These are phyloP conservation scores for Frankliniella intonsa DNA, from an alignment of 2,888 invertebrate species.

Conservation along the genomic window DNA sequence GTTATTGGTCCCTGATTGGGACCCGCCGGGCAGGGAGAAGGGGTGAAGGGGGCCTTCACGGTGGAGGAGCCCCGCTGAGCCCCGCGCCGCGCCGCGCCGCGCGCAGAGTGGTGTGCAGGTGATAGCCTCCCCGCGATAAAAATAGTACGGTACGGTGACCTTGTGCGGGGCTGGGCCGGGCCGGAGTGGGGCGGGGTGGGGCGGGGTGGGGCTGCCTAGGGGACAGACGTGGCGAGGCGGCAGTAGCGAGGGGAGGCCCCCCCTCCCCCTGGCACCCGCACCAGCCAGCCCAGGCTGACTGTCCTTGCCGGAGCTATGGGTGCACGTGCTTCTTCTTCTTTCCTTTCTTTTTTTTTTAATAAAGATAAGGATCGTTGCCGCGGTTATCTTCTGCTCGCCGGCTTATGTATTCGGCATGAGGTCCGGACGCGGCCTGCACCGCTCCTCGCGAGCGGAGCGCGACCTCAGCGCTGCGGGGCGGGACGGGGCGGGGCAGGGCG, in stretches of 20 bases:
- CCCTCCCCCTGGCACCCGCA: not conserved
- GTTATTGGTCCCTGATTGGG: too few relatives aligned
- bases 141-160: slow-evolving; percentile 4
- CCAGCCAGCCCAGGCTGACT: not conserved
- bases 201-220: not conserved
- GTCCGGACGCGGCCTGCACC: not conserved
- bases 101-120: not conserved
- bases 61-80: too few relatives aligned
- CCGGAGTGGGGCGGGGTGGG: slow-evolving; percentile 4
- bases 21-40: too few relatives aligned
- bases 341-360: too few relatives aligned
- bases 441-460: not conserved
- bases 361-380: too few relatives aligned
- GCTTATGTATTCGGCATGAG: not conserved
- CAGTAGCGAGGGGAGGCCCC: not conserved
- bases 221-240: not conserved
- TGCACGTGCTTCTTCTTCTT: too few relatives aligned
- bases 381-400: not conserved
- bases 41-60: too few relatives aligned
- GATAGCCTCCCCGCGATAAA: slow-evolving; percentile 1
- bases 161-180: not conserved
- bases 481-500: not conserved
- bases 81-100: too few relatives aligned
- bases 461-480: not conserved
- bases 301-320: not conserved